phyloP scores from a whole-genome alignment of 2,113 vertebrate genomes.

The Isurus oxyrinchus region DNA sequence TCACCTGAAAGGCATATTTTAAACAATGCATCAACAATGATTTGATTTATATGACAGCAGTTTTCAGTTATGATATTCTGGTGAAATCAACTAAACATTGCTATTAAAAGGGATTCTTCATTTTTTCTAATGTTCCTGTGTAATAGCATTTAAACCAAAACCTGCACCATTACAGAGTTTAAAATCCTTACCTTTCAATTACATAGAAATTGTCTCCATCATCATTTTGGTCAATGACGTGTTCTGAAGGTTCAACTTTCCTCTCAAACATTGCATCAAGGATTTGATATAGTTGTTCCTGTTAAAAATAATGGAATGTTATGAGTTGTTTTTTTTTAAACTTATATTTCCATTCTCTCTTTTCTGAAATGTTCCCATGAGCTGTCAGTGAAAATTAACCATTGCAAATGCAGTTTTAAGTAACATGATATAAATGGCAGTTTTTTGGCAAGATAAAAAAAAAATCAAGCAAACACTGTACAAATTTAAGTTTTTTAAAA shows the following conservation, averaged over 20 bases:
- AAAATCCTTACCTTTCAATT: constrained; percentile 74
- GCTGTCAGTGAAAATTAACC: neutral
- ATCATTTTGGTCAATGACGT: constrained; percentile 95
- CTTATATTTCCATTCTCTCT: neutral
- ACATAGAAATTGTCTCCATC: constrained; percentile 99
- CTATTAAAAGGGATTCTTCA: neutral
- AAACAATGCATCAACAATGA: neutral
- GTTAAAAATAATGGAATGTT: constrained; percentile 38
- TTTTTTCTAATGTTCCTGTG: neutral
- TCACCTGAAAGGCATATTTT: neutral
- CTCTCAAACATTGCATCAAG: constrained; percentile 98
- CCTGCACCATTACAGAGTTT: neutral
- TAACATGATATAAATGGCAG: neutral
- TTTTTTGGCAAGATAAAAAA: neutral
- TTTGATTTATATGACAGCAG: neutral
- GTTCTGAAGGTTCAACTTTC: constrained; percentile 77
- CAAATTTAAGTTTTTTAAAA: neutral
- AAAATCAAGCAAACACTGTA: neutral
- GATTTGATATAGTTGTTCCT: constrained; percentile 96
- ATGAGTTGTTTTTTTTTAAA: neutral
- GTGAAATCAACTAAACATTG: too few relatives aligned
- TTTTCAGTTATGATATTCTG: neutral
- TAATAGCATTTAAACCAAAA: neutral
- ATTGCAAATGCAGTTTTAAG: neutral
- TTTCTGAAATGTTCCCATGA: neutral